Evolutionary conservation across 2,797 vertebrate species (phyloP).

Genomic region (Gadopsis marmoratus): DNA sequence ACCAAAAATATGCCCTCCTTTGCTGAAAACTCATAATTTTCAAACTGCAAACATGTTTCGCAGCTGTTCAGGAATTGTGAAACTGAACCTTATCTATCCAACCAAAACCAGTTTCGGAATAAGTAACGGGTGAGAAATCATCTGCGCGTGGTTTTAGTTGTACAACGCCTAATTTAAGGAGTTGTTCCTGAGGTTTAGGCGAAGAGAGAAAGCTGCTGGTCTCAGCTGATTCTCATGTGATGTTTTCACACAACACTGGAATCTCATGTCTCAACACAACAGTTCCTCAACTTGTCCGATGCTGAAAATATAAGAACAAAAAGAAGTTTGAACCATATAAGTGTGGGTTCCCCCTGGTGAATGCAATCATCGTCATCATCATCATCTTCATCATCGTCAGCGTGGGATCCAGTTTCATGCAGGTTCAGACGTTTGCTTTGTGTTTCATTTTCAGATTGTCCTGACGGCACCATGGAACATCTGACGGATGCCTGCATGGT

Average conservation of each 20-base stretch:
- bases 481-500: slow-evolving; percentile 34
- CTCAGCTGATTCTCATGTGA: no score
- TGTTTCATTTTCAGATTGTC: slow-evolving; percentile 64
- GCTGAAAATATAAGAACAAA: no score
- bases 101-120: no score
- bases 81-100: no score
- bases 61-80: neutral
- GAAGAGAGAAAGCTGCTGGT: neutral
- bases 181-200: neutral
- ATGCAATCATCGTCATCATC: no score
- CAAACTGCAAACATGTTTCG: neutral
- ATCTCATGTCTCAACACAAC: no score
- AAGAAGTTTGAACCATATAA: neutral
- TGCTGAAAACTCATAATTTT: no score
- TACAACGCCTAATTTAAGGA: neutral
- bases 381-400: neutral
- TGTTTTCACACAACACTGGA: no score
- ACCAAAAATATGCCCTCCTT: no score
- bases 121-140: no score
- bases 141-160: neutral
- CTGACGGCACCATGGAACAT: fast-evolving
- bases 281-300: neutral
- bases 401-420: neutral
- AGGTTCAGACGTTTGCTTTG: neutral
- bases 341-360: no score